Base-by-base conservation (phyloP, 2,888 invertebrate species). In the Heteromyza rotundicornis region DNA sequence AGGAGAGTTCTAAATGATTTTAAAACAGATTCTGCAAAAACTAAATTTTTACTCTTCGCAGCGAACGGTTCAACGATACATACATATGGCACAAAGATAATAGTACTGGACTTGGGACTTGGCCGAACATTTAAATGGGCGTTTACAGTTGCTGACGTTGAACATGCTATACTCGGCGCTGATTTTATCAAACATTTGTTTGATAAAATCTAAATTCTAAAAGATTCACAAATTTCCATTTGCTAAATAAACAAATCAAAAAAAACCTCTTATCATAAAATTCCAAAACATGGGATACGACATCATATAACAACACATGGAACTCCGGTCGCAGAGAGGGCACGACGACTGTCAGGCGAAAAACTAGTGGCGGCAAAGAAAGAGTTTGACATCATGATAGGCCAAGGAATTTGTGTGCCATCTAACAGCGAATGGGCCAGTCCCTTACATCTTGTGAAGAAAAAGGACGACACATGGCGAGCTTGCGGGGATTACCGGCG, bases 341-440 rank as follows among this genome's bases (percentile, higher is more conserved):
- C 65, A 2, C 52, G 65, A 1, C 40, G 62, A 0, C 17, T 66
- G 10, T 35, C 63, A 1, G 57, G 50, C 2, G 58, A 60, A 20
- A 66, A 65, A 53, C 52, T 67, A 2, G 12, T n/a, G 17, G 32
- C 57, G 3, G 65, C 64, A 1, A 64, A 63, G 59, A 35, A n/a
- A n/a, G n/a, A n/a, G n/a, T n/a, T n/a, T n/a, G n/a, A n/a, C n/a
- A n/a, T n/a, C n/a, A n/a, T n/a, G n/a, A n/a, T n/a, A n/a, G n/a
- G n/a, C n/a, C n/a, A n/a, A n/a, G n/a, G n/a, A n/a, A n/a, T n/a
- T n/a, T n/a, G n/a, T n/a, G n/a, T n/a, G n/a, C n/a, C 80, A 0
- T 84, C 82, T 0, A 76, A 74, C 3, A 81, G 81, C 36, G 65
- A 71, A 1, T 84, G 80, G 82, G 71, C 82, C 0, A 79, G 74